Evolutionary conservation across 2,888 invertebrate genomes (phyloP).

Genomic region (Sinelater perroti): DNA sequence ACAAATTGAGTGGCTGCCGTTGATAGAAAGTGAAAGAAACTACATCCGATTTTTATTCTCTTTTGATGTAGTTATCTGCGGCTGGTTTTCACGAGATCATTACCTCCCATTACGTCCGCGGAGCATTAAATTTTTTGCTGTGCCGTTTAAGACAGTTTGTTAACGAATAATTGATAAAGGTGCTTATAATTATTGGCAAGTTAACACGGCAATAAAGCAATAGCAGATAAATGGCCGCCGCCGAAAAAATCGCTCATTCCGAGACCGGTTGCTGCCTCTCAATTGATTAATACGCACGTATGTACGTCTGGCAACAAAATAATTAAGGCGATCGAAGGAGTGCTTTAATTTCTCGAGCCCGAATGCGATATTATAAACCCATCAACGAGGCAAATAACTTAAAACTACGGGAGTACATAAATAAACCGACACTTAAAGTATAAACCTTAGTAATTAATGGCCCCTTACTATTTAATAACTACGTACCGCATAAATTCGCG

Average conservation of each 20-base stretch:
- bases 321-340: conserved; percentile 6
- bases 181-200: background rate
- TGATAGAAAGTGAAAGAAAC: no score
- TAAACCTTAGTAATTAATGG: conserved; percentile 54
- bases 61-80: no score
- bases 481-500: conserved; percentile 52
- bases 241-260: background rate
- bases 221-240: background rate
- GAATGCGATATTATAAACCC: conserved; percentile 34
- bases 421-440: conserved; percentile 52
- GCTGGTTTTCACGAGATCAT: no score
- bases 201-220: background rate
- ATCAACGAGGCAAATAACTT: conserved; percentile 38
- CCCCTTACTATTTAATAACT: conserved; percentile 55
- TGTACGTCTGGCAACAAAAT: background rate
- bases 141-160: no score
- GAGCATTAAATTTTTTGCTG: no score
- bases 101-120: no score
- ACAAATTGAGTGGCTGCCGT: no score
- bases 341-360: conserved; percentile 5
- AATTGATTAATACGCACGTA: background rate
- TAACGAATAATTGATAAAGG: no score
- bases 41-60: no score
- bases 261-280: background rate
- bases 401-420: conserved; percentile 38